Base-by-base conservation (phyloP, 2,888 invertebrate species). In the Hecatera dysodea region DNA sequence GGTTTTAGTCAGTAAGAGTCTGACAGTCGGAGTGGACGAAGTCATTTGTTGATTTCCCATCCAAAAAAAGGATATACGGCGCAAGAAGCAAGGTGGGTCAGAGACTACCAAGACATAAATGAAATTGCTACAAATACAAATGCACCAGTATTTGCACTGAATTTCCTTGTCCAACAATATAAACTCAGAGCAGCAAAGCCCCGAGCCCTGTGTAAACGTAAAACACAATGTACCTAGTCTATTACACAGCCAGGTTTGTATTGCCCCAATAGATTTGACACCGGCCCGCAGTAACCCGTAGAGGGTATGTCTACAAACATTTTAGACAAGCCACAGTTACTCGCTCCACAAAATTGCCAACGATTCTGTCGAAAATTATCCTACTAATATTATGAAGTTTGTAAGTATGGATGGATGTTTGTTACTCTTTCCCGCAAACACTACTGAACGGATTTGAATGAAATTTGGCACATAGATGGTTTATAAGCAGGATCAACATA, bases 291-390 rank as follows among this genome's bases (percentile, higher is more conserved):
- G 50, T 63, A 52, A 62, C 29, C 77, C 59, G 6, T 15, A 22
- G 62, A 81, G 64, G 55, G 57, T 56, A 55, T 42, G 71, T 63
- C 55, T 44, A 29, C 81, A 66, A 70, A 76, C 62, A 70, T 80
- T 75, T 75, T 52, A 19, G 39, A 75, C 81, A 75, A 65, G 48
- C 60, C 68, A 64, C 57, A 74, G 70, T 52, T 57, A 71, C 53
- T 66, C n/a, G 61, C 33, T 56, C 22, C 46, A 63, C 77, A 52
- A 62, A 57, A 70, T 70, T 29, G 33, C 19, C 60, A 60, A 59
- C 50, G n/a, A 70, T 63, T 67, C 46, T 29, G 65, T 24, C 29
- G n/a, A 52, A 66, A 76, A 63, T 63, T 46, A 63, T 67, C 59
- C 46, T 29, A 52, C 46, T 29, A 52, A 74, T 67, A 52, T 29